Evolutionary conservation across 92 coral and sea anemone genomes (phyloP).

Genomic region (Parazoanthus swiftii): DNA sequence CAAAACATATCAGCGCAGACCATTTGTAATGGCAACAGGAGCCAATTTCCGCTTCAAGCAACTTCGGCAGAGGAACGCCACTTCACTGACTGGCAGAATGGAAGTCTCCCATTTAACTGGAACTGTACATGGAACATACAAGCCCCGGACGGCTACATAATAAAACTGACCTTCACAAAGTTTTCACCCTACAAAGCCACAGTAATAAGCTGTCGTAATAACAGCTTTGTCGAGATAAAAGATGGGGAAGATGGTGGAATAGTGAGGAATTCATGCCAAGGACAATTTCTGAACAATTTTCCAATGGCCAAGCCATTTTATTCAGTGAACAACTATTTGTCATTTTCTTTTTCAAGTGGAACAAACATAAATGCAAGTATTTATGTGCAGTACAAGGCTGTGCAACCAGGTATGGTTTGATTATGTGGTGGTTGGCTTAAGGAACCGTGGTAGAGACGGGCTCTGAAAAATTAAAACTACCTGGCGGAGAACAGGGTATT

Average conservation of each 20-base stretch:
- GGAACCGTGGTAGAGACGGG: too few relatives aligned
- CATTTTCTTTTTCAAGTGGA: conserved; percentile 36
- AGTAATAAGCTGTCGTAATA: neutral
- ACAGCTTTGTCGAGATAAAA: conserved; percentile 8
- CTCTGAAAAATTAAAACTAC: too few relatives aligned
- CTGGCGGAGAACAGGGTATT: too few relatives aligned
- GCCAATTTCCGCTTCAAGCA: neutral
- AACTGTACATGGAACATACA: conserved; percentile 27
- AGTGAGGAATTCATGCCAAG: conserved; percentile 25
- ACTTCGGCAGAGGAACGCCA: conserved; percentile 4
- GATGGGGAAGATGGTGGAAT: conserved; percentile 16
- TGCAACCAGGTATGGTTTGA: conserved; percentile 23
- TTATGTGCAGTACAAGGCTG: conserved; percentile 9
- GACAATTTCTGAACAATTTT: conserved; percentile 12
- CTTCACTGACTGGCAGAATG: neutral
- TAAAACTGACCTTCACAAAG: neutral
- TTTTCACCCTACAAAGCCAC: neutral
- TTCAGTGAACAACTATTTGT: conserved; percentile 20
- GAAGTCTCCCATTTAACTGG: conserved; percentile 11
- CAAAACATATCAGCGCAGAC: neutral
- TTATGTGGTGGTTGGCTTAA: neutral
- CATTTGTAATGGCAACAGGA: conserved; percentile 8
- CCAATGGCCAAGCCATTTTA: conserved; percentile 22
- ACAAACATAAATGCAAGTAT: neutral
- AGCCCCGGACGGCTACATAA: conserved; percentile 25